A percentile compares a stretch with the other conserved stretches of the same genome.
These are phyloP conservation scores for Schizothorax lantsangensis DNA, from an alignment of 2,797 vertebrate species.

Conservation along the genomic window DNA sequence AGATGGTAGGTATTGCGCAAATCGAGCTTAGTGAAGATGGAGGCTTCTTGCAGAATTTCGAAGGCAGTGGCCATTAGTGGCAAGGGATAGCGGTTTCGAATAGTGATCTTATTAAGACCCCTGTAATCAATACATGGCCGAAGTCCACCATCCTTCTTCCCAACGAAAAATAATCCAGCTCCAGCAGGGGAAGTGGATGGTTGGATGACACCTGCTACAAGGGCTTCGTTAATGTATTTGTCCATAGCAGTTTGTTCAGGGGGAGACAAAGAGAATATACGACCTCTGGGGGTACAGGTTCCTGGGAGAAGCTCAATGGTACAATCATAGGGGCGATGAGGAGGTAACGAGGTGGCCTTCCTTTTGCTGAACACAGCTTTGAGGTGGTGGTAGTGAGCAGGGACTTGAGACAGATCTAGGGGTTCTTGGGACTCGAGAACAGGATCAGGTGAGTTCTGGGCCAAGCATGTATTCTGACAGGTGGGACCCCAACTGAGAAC, in stretches of 20 bases:
- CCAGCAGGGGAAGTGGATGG: too few species aligned
- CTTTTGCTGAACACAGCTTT: neutral
- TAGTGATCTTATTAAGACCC: too few species aligned
- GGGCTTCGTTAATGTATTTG: neutral
- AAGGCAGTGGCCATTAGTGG: too few species aligned
- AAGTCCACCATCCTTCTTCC: too few species aligned
- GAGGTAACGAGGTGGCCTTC: neutral
- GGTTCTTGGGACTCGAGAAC: neutral
- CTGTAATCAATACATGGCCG: too few species aligned
- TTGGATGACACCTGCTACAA: too few species aligned
- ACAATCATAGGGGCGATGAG: neutral
- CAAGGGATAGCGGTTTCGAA: too few species aligned
- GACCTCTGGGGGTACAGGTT: neutral
- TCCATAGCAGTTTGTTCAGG: too few species aligned
- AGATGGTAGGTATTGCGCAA: too few species aligned
- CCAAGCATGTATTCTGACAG: neutral
- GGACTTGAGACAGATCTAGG: neutral
- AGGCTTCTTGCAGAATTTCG: too few species aligned
- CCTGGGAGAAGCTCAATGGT: neutral
- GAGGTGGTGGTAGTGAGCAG: neutral
- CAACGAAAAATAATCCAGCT: too few species aligned
- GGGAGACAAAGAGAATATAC: neutral
- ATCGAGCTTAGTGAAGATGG: too few species aligned
- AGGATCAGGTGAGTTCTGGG: neutral
- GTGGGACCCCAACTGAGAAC: neutral